Evolutionary conservation across 2,797 vertebrate genomes (phyloP).

Genomic region (Myotis planiceps): DNA sequence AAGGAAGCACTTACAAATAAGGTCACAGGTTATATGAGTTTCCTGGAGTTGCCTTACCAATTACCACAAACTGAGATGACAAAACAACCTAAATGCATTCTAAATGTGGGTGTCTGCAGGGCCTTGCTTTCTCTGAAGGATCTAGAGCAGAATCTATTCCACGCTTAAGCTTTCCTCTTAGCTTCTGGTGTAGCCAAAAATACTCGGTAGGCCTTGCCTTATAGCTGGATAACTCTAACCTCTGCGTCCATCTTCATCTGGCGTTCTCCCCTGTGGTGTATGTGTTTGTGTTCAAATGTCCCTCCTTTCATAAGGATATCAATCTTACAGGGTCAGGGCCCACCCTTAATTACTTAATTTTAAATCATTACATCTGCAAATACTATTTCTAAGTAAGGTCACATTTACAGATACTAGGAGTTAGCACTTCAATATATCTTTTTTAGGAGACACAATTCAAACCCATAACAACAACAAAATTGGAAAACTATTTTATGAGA

Average conservation of each 20-base stretch:
- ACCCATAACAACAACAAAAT: not conserved
- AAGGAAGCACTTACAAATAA: not conserved
- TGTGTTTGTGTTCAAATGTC: not conserved
- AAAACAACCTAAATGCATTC: not conserved
- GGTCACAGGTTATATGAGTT: not conserved
- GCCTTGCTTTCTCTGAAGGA: not conserved
- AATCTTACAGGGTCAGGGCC: not conserved
- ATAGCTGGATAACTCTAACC: accelerated
- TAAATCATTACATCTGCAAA: not conserved
- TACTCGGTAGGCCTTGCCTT: not conserved
- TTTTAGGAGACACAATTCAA: not conserved
- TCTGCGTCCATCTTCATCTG: not conserved
- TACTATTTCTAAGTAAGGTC: not conserved
- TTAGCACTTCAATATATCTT: not conserved
- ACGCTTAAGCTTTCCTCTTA: not conserved
- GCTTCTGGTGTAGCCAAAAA: not conserved
- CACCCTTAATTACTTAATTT: not conserved
- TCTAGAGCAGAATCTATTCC: not conserved
- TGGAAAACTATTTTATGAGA: not conserved
- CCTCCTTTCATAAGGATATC: not conserved
- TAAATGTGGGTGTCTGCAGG: not conserved
- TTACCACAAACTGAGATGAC: not conserved
- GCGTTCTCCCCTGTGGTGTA: not conserved
- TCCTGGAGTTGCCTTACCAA: not conserved
- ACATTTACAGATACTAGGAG: not conserved